Evolutionary conservation across 2,113 vertebrate species (phyloP).

Genomic region (Anas platyrhynchos): DNA sequence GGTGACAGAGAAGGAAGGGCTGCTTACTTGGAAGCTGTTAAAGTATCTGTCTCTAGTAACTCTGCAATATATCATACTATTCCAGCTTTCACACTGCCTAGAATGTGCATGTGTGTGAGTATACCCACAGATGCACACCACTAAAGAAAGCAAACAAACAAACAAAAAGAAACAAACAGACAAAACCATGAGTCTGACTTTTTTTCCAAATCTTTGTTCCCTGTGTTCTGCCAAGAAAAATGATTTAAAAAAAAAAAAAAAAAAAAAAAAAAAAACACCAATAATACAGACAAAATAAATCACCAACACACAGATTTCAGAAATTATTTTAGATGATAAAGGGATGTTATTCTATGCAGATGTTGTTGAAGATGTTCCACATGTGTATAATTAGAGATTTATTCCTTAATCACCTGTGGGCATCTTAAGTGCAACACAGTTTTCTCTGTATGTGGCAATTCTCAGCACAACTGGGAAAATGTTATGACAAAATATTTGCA

Average conservation of each 20-base stretch:
- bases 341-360: neutral
- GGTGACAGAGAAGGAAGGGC: slow-evolving; percentile 2
- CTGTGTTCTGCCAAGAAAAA: neutral
- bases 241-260: rapidly evolving
- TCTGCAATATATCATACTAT: neutral
- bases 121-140: neutral
- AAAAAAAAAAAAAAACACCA: neutral
- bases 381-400: neutral
- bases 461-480: neutral
- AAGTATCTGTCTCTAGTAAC: neutral
- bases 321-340: neutral
- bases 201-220: neutral
- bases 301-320: neutral
- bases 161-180: neutral
- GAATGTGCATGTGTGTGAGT: neutral
- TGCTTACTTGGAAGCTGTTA: neutral
- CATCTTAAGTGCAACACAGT: neutral
- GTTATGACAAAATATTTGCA: neutral
- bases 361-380: neutral
- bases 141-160: neutral
- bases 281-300: neutral
- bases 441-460: neutral
- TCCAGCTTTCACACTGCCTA: neutral
- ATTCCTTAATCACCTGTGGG: neutral
- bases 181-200: neutral